A percentile compares a stretch with the other conserved stretches of the same genome.
Evolutionary conservation across 2,113 vertebrate genomes (phyloP).

Genomic region (Rhabdornis inornatus): DNA sequence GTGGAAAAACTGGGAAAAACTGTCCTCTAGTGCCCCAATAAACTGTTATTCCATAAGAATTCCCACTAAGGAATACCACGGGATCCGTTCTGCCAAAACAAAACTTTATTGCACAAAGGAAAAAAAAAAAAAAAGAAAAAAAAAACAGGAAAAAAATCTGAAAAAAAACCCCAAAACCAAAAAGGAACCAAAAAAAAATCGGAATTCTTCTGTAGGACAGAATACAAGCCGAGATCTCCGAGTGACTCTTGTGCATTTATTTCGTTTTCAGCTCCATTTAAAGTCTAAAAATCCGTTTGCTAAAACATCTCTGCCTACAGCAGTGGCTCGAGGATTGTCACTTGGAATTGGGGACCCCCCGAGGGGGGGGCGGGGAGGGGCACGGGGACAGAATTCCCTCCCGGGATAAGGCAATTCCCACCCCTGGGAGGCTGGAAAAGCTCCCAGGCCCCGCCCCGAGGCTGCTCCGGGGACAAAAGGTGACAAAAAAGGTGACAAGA

Average conservation of each 20-base stretch:
- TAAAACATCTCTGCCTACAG: slow-evolving; percentile 43
- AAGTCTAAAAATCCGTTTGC: slow-evolving; percentile 60
- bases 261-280: slow-evolving; percentile 32
- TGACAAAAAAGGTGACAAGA: not conserved
- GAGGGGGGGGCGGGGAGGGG: too few relatives aligned
- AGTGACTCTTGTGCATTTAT: slow-evolving; percentile 75
- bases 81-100: slow-evolving; percentile 76
- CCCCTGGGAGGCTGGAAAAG: too few relatives aligned
- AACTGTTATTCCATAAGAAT: accelerated
- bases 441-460: too few relatives aligned
- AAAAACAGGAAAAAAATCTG: not conserved
- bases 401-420: not conserved
- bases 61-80: not conserved
- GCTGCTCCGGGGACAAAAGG: not conserved
- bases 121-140: too few relatives aligned
- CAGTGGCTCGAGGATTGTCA: slow-evolving; percentile 73
- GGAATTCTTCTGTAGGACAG: slow-evolving; percentile 69
- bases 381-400: not conserved
- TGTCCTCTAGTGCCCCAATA: accelerated
- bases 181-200: not conserved
- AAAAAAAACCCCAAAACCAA: too few relatives aligned
- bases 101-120: slow-evolving; percentile 49
- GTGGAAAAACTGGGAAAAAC: not conserved
- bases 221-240: slow-evolving; percentile 73
- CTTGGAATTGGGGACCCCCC: not conserved